Evolutionary conservation across 2,888 invertebrate genomes (phyloP).

Genomic region (Catocala nupta): DNA sequence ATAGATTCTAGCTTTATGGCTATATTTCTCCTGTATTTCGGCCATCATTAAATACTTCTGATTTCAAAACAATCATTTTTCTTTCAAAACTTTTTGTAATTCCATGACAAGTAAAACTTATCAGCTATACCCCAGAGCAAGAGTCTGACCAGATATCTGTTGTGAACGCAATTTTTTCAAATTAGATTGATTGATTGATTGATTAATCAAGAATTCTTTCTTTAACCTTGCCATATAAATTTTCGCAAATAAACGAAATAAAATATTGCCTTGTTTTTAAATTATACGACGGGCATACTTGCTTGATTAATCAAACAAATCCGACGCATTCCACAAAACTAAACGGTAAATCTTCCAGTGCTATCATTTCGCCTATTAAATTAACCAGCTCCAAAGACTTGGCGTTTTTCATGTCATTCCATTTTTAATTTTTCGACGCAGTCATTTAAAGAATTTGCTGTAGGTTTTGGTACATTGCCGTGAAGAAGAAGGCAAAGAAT

Average conservation of each 20-base stretch:
- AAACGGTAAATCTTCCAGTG: conserved; percentile 38
- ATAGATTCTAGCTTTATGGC: conserved; percentile 31
- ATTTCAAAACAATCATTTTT: conserved; percentile 10
- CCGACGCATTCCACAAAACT: conserved; percentile 40
- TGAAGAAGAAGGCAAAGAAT: conserved; percentile 28
- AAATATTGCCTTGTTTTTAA: conserved; percentile 35
- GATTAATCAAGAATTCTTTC: conserved; percentile 35
- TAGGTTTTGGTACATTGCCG: conserved; percentile 21
- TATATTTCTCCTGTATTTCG: conserved; percentile 20
- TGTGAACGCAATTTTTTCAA: conserved; percentile 39
- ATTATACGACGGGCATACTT: conserved; percentile 28
- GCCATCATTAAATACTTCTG: conserved; percentile 12
- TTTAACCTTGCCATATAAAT: conserved; percentile 38
- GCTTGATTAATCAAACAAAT: conserved; percentile 36
- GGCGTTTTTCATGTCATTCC: conserved; percentile 23
- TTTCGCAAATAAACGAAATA: conserved; percentile 22
- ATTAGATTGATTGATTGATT: too few species aligned
- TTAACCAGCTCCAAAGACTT: conserved; percentile 23
- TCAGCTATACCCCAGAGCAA: conserved; percentile 28
- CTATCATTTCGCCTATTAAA: conserved; percentile 34
- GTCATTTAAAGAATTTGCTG: conserved; percentile 14
- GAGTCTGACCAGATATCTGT: conserved; percentile 36
- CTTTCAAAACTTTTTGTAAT: conserved; percentile 19
- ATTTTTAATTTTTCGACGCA: conserved; percentile 19
- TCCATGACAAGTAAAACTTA: conserved; percentile 30